phyloP scores from a whole-genome alignment of 1,140 invertebrate species.

The Hypothenemus hampei region DNA sequence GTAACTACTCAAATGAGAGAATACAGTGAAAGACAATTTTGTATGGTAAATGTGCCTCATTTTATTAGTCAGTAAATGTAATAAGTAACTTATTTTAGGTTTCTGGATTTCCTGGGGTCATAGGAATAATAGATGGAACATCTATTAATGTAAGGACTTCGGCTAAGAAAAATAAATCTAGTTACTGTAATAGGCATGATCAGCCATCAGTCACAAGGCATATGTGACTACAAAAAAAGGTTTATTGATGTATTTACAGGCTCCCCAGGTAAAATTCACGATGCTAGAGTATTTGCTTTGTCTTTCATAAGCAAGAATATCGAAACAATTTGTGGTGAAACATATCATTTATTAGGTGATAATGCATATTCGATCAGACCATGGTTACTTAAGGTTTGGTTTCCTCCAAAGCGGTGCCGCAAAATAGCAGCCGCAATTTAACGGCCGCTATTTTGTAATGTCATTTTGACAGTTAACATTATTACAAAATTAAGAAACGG shows the following conservation, averaged over 20 bases:
- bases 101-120: conserved; percentile 9
- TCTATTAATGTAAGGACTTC: conserved; percentile 9
- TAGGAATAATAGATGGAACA: conserved; percentile 20
- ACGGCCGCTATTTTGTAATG: too few species aligned
- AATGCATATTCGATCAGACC: background rate
- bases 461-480: too few species aligned
- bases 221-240: too few species aligned
- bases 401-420: too few species aligned
- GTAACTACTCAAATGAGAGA: background rate
- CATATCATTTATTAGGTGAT: background rate
- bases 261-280: background rate
- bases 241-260: background rate
- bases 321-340: background rate
- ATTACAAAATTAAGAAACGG: too few species aligned
- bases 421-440: too few species aligned
- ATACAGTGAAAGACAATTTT: background rate
- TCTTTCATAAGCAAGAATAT: background rate
- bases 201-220: background rate
- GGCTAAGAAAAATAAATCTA: background rate
- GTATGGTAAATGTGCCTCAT: background rate
- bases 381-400: too few species aligned
- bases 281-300: background rate
- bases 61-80: background rate
- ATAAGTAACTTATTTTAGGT: background rate
- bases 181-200: background rate